A percentile compares a stretch with the other conserved stretches of the same genome.
phyloP scores from a whole-genome alignment of 2,888 invertebrate genomes.

The Tipula helvola region DNA sequence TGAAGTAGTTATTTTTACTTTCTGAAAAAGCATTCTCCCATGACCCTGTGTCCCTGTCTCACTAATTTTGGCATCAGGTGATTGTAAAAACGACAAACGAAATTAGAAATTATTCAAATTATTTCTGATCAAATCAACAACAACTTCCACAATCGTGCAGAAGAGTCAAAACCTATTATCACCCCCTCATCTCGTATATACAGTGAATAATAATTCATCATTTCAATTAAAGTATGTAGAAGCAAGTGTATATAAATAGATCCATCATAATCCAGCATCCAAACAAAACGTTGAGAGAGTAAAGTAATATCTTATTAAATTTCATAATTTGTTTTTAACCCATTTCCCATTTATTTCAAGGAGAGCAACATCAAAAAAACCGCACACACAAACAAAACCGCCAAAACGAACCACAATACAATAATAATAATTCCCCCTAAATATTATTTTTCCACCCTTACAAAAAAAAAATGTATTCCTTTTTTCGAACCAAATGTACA shows the following conservation, averaged over 20 bases:
- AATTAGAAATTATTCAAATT: background rate
- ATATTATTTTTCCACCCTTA: background rate
- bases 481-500: background rate
- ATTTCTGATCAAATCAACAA: background rate
- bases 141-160: background rate
- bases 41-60: background rate
- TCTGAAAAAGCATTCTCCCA: too few species aligned
- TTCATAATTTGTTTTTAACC: slow-evolving; percentile 1
- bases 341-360: background rate
- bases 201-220: background rate
- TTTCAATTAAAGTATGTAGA: background rate
- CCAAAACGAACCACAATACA: background rate
- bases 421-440: background rate
- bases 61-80: background rate
- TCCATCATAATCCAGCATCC: background rate
- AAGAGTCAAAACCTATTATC: background rate
- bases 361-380: background rate
- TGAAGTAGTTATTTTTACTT: too few species aligned
- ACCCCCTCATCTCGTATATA: background rate
- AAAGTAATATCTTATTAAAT: background rate
- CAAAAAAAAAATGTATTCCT: background rate
- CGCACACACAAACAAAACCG: background rate
- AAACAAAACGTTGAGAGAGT: background rate
- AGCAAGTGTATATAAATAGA: background rate
- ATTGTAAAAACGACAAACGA: background rate